Evolutionary conservation across 2,888 invertebrate genomes (phyloP).

Genomic region (Pyrgus malvae): DNA sequence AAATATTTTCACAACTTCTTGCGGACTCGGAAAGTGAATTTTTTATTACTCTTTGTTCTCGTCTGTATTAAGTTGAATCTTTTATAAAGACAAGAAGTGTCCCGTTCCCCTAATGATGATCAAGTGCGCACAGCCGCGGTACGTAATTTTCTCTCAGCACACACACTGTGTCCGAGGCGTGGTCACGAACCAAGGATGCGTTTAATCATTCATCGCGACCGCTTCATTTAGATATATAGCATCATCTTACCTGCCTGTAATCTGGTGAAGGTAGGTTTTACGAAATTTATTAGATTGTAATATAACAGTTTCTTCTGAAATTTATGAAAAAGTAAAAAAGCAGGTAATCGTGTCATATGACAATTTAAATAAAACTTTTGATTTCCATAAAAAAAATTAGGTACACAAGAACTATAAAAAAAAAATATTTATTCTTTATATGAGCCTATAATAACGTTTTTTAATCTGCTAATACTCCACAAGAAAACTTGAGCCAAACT

Average conservation of each 20-base stretch:
- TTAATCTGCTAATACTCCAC: no score
- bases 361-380: no score
- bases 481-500: no score
- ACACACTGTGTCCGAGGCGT: slow-evolving; percentile 65
- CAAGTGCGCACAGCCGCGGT: slow-evolving; percentile 65
- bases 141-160: slow-evolving; percentile 75
- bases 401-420: no score
- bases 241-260: slow-evolving; percentile 2
- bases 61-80: slow-evolving; percentile 75
- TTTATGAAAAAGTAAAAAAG: no score
- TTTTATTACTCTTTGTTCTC: slow-evolving; percentile 60
- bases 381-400: no score
- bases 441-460: no score
- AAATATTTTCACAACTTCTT: neutral
- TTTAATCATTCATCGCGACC: slow-evolving; percentile 75
- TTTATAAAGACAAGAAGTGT: slow-evolving; percentile 74
- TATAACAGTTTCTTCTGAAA: no score
- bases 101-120: slow-evolving; percentile 73
- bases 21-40: slow-evolving; percentile 27
- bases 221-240: slow-evolving; percentile 72
- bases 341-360: no score
- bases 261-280: neutral
- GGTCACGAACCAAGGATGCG: slow-evolving; percentile 76
- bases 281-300: neutral
- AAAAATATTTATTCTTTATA: no score